A percentile compares a stretch with the other conserved stretches of the same genome.
These are phyloP conservation scores for Toxotes jaculatrix DNA, from an alignment of 2,113 vertebrate species.

Conservation along the genomic window DNA sequence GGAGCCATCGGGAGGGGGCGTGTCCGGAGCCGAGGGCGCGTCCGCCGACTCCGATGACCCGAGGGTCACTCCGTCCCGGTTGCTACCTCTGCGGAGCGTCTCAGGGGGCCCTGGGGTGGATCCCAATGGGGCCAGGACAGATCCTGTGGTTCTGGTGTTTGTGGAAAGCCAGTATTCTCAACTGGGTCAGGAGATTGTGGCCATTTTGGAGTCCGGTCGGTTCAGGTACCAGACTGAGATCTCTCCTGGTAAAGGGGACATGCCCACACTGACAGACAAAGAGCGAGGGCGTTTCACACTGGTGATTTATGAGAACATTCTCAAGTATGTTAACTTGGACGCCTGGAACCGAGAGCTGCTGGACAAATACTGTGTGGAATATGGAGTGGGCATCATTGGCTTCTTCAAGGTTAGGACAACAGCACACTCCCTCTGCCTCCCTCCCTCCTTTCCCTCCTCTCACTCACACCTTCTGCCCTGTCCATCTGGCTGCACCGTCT, in stretches of 20 bases:
- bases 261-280: constrained; percentile 96
- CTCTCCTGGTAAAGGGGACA: constrained; percentile 96
- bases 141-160: constrained; percentile 95
- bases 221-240: constrained; percentile 97
- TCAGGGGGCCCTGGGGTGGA: constrained; percentile 81
- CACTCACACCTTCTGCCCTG: constrained; percentile 76
- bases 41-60: constrained; percentile 89
- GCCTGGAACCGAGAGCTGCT: constrained; percentile 99
- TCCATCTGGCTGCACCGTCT: constrained; percentile 77
- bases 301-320: constrained; percentile 97
- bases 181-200: constrained; percentile 97
- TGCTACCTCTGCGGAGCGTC: constrained; percentile 87
- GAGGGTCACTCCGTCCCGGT: constrained; percentile 89
- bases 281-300: constrained; percentile 94
- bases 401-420: constrained; percentile 94
- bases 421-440: constrained; percentile 49
- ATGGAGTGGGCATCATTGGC: constrained; percentile 96
- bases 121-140: constrained; percentile 87
- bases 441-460: constrained; percentile 45
- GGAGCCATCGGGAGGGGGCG: constrained; percentile 89
- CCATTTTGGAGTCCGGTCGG: constrained; percentile 95
- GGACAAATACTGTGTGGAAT: constrained; percentile 99
- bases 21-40: constrained; percentile 83
- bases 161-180: constrained; percentile 99
- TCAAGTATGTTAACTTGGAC: constrained; percentile 97